Evolutionary conservation across 1,140 invertebrate genomes (phyloP), one percentile per base, ranked within the genome.

Genomic region (Chironomus striatipennis): DNA sequence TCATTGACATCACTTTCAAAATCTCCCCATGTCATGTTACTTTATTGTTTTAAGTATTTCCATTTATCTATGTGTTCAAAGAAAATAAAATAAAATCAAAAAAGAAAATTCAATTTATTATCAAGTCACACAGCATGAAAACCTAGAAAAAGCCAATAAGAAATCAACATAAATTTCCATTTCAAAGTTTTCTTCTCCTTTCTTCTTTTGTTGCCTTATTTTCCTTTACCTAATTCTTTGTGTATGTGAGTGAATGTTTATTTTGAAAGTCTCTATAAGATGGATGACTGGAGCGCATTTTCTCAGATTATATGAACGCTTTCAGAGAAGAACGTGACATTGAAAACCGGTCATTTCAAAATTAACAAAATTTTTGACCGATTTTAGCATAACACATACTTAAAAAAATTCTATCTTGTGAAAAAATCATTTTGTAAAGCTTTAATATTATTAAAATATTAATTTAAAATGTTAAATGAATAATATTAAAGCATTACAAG

Each of bases 81-180:
- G 15, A 47, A 57, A n/a, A 57, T n/a, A n/a, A 12, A 57, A 57
- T n/a, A 57, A 57, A 57, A 57, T 12, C n/a, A 34, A 5, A 34
- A 34, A 5, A 34, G n/a, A 57, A 57, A n/a, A 57, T 57, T 57
- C 47, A 57, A 57, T 57, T 57, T 57, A 57, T 57, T 57, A 57
- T 57, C 47, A 15, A 57, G 47, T 57, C 47, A 57, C 47, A 57
- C 47, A 57, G 47, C 47, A 57, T 57, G 47, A 57, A 57, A 57
- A 57, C 12, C 47, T n/a, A 15, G 47, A 57, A 15, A 57, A 57
- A 57, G 47, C 47, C 47, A 57, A 57, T 57, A 57, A 57, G 47
- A 57, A 57, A 57, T 57, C 47, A 57, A 57, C 47, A 57, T 57
- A 57, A 57, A 57, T 57, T 57, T 57, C 47, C 47, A 57, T 57